Base-by-base conservation (phyloP, 2,113 vertebrate species). In the Podocnemis expansa region DNA sequence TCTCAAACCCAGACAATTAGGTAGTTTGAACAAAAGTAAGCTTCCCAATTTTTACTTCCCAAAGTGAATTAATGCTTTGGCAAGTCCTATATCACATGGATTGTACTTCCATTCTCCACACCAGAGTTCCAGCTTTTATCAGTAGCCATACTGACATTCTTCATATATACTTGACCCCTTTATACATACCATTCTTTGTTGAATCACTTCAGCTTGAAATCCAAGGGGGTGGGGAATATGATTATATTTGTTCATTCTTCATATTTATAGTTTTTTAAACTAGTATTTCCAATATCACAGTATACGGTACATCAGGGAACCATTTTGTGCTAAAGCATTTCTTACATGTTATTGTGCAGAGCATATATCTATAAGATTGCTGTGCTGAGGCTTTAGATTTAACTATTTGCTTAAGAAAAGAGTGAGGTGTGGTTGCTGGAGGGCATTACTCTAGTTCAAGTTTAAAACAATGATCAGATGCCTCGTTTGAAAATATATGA, bases 381-480 rank as follows among this genome's bases (percentile, higher is more conserved):
- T 27, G 67, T 76, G 43, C 88, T 90, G 82, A 90, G 87, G 25
- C 63, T 87, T 43, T 90, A 51, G 83, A 70, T 93, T 93, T 96
- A 52, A 43, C 55, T 87, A 76, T 24, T 38, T 83, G 34, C 56
- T 93, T 55, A 91, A 83, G 83, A 94, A 88, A 31, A 60, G 3
- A 8, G 84, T 91, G n/a, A 76, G 51, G 43, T 86, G 22, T 5
- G 41, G 21, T 52, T 89, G 6, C 88, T 94, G 80, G 84, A 17
- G 8, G 12, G 80, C 88, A 34, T 84, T 80, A 56, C 31, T 27
- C 13, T n/a, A 24, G 47, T 45, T 85, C 43, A 41, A 2, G 84
- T 92, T 91, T 91, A 43, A 93, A 94, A 88, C 84, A 93, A 79
- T 91, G 85, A 5, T 78, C 47, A 81, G 19, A 24, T 92, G n/a